phyloP scores from a whole-genome alignment of 2,113 vertebrate genomes.

The Laticauda colubrina region DNA sequence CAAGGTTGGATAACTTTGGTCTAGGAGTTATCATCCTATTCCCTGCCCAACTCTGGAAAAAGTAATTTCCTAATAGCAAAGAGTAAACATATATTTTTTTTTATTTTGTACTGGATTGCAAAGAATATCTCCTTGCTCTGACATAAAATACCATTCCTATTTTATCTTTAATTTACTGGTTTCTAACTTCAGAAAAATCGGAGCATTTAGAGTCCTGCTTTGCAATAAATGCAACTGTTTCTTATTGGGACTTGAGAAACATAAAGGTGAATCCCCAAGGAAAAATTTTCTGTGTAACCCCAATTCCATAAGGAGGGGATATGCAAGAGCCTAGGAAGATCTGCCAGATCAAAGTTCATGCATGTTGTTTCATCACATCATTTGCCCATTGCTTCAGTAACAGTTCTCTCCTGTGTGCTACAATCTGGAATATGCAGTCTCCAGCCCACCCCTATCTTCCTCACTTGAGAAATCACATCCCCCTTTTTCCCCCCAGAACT shows the following conservation, averaged over 20 bases:
- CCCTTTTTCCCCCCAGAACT: background rate
- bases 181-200: background rate
- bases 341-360: background rate
- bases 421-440: background rate
- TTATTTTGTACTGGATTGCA: background rate
- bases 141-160: background rate
- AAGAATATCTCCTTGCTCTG: background rate
- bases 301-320: background rate
- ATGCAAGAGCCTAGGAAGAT: background rate
- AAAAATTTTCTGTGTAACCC: background rate
- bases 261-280: background rate
- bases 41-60: background rate
- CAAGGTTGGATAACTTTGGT: background rate
- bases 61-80: background rate
- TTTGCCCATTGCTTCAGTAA: background rate
- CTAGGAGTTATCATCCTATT: background rate
- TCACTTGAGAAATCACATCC: background rate
- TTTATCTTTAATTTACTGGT: background rate
- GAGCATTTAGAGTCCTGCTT: background rate
- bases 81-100: background rate
- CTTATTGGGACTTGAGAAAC: background rate
- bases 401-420: background rate
- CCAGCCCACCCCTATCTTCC: background rate
- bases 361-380: background rate
- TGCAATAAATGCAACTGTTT: background rate